Evolutionary conservation across 2,888 invertebrate species (phyloP), one percentile per base, ranked within the genome.

Genomic region (Melitaea athalia): DNA sequence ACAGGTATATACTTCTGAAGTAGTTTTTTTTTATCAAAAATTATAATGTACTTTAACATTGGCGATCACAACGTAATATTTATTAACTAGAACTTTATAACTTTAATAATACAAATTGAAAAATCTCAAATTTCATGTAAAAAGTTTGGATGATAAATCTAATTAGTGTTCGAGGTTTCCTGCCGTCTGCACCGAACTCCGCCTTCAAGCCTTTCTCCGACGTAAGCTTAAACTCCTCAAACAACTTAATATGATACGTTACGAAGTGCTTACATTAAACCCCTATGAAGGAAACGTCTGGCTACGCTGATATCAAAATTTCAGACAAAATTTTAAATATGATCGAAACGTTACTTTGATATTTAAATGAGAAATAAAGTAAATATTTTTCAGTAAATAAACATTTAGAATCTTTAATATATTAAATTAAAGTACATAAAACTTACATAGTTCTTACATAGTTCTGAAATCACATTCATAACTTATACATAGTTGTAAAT

Each of bases 201-300:
- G 24, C 31, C 24, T 38, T 11, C 31, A 33, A 47, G 66, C 61
- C 64, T 33, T 49, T 55, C 53, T 65, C 53, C 60, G 62, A 60
- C 69, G 63, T 57, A 60, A 61, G 72, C 72, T 74, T 70, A 66
- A 72, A 71, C 68, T 72, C 69, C 68, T 70, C 69, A 62, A 68
- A 50, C 53, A 64, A 59, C 50, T 47, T 64, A 65, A 70, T 69
- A 70, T 69, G 63, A 63, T 64, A 61, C 61, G 65, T 67, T 72
- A 66, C 62, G 61, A 63, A 43, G 59, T 52, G 68, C 61, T 69
- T 63, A 63, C 59, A 33, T 55, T 55, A n/a, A 33, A 38, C 50
- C 59, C 62, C 14, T 67, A 67, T 33, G n/a, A 59, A 50, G 59
- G n/a, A 50, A 50, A n/a, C 49, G 49, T 50, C 33, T 31, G 55